Evolutionary conservation across 2,113 vertebrate genomes (phyloP), one percentile per base, ranked within the genome.

Genomic region (Lutjanus erythropterus): DNA sequence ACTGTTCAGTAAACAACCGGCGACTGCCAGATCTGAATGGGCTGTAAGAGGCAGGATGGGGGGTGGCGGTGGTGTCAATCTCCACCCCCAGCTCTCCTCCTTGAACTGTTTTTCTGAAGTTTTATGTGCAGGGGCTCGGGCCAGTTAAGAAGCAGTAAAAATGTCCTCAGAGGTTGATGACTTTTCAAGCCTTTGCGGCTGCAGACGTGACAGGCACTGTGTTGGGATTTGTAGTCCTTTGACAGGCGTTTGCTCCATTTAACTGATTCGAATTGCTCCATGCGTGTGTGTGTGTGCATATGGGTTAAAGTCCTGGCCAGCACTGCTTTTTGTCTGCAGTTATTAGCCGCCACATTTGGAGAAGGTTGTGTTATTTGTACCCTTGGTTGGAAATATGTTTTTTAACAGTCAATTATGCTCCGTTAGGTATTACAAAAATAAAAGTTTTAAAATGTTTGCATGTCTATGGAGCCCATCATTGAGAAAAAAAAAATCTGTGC

Each of bases 71-170:
- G 49, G 60, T 74, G 85, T 86, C 78, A 66, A 46, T 80, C 82
- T 79, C 53, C 80, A 70, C 71, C 77, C 86, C 73, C 71, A 56
- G 59, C 55, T 58, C 56, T 78, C 80, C 56, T 85, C 64, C 78
- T 75, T 72, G 72, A 68, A 80, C 69, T 74, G 78, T 81, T 81
- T 84, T 81, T 84, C 86, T 91, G 89, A 91, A 84, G 84, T 94
- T 94, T 94, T 93, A 92, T 90, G 89, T 79, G 88, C 70, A 61
- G 78, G 80, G 91, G 88, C 87, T 90, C 31, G 58, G 81, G 86
- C 90, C 83, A 80, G 94, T 91, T 88, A 90, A 91, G 85, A 88
- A 86, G 90, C 85, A 80, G 81, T 93, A 92, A 94, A 92, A 93
- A 90, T 35, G 84, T 90, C 86, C 77, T 89, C 85, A 87, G 89